Conservation (phyloP, 64 coral and sea anemone species). For the Stichodactyla helianthus region DNA sequence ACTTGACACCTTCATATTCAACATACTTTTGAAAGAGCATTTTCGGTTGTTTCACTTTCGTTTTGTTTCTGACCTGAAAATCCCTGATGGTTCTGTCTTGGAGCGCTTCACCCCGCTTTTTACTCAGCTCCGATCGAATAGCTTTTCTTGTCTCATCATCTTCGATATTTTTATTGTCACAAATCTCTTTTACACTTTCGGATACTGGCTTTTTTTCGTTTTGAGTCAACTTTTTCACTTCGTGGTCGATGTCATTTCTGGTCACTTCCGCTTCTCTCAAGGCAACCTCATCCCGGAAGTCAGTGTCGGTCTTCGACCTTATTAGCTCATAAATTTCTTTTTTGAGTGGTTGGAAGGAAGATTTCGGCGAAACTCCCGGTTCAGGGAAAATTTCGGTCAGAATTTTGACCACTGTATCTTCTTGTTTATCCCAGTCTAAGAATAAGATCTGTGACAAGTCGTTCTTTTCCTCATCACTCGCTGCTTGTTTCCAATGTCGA, state of each 20-base stretch:
- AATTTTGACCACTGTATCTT: neutral
- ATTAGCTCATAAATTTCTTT: neutral
- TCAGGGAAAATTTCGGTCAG: neutral
- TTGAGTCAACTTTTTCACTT: constrained; percentile 43
- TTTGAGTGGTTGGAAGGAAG: neutral
- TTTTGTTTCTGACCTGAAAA: constrained; percentile 51
- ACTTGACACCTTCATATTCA: constrained; percentile 61
- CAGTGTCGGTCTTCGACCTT: constrained; percentile 11
- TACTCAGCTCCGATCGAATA: constrained; percentile 60
- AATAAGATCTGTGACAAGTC: neutral
- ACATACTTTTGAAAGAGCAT: constrained; percentile 52
- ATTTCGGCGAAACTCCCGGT: neutral
- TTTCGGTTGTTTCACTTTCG: constrained; percentile 8
- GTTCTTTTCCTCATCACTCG: neutral
- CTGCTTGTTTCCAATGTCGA: constrained; percentile 2
- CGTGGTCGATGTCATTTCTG: neutral
- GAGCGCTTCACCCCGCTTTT: constrained; percentile 69
- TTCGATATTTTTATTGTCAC: constrained; percentile 31
- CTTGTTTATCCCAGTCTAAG: constrained; percentile 20
- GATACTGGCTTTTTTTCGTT: constrained; percentile 74
- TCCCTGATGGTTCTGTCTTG: constrained; percentile 60
- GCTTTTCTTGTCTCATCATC: constrained; percentile 55
- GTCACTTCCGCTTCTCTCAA: constrained; percentile 31
- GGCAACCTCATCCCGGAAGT: constrained; percentile 44
- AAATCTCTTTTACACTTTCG: constrained; percentile 80